Evolutionary conservation across 2,797 vertebrate genomes (phyloP), one percentile per base, ranked within the genome.

Genomic region (Myoxocephalus aenaeus): DNA sequence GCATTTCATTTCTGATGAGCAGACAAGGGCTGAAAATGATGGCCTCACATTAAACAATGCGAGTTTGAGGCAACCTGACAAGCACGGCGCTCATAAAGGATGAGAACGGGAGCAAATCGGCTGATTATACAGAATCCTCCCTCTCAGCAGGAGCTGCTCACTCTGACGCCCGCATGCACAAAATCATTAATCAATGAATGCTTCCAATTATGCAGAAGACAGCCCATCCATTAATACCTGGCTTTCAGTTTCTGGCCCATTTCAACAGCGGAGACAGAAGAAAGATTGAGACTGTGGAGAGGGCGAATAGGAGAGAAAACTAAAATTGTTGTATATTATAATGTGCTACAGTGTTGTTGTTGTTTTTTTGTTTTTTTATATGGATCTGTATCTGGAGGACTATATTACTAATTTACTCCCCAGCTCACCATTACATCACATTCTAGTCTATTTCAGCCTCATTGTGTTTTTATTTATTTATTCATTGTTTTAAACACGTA

Each of bases 151-250:
- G 88, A 83, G 67, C 77, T 62, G 83, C 79, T 87, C 84, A 87
- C 86, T 92, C 83, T 91, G 90, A 91, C 36, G 76, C 72, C 79
- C 50, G 84, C 80, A 42, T 82, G 88, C 83, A 80, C 84, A 80
- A 87, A 90, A 90, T 91, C 91, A 91, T 93, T 91, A 90, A 94
- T 94, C 93, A 93, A 83, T 92, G 89, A 90, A 88, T 34, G 81
- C 75, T 86, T 90, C 81, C 88, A 93, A 89, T 92, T 93, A 92
- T 84, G 77, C 74, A 58, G 73, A 59, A 88, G 86, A 90, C 87
- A 87, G 85, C 84, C 78, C 81, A 81, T 91, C 89, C 83, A 90
- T 87, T 92, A 83, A 89, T 81, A 90, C 80, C 77, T 87, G 71
- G 73, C 83, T 68, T 78, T 85, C 71, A 64, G 58, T 82, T 73